Conservation (phyloP, 2,113 vertebrate genomes). For the Laterallus jamaicensis region DNA sequence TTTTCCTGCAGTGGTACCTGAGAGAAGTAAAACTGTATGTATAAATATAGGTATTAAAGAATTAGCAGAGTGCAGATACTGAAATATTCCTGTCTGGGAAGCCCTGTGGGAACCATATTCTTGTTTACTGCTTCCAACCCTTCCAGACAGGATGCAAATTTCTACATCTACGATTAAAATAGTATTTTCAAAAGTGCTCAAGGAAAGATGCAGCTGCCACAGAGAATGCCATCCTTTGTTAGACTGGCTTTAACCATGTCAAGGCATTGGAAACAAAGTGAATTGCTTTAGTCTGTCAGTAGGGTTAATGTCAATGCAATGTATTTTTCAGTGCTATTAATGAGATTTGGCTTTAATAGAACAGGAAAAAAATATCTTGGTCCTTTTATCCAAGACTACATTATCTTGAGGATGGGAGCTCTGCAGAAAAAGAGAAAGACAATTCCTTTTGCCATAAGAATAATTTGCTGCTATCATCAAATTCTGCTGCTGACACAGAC, state of each 20-base stretch:
- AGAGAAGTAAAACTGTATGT: conserved; percentile 26
- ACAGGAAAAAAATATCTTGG: neutral
- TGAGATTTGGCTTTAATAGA: neutral
- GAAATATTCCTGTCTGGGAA: neutral
- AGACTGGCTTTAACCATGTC: neutral
- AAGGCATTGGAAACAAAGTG: neutral
- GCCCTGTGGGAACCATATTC: neutral
- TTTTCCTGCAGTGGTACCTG: conserved; percentile 6
- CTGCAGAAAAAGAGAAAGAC: conserved; percentile 9
- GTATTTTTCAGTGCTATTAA: neutral
- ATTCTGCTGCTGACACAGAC: neutral
- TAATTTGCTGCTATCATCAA: neutral
- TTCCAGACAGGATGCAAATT: conserved; percentile 48
- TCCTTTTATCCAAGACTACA: neutral
- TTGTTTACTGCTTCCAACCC: conserved; percentile 37
- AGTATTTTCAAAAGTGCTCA: conserved; percentile 27
- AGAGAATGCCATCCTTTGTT: neutral
- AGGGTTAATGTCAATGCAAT: neutral
- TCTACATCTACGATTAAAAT: conserved; percentile 44
- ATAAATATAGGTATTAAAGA: conserved; percentile 40
- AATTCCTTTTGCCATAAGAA: neutral
- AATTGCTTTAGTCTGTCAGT: neutral
- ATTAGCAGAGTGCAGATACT: conserved; percentile 7
- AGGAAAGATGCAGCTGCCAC: neutral
- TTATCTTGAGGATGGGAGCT: conserved; percentile 11